phyloP scores from a whole-genome alignment of 2,888 invertebrate species.

The Pollenia amentaria region DNA sequence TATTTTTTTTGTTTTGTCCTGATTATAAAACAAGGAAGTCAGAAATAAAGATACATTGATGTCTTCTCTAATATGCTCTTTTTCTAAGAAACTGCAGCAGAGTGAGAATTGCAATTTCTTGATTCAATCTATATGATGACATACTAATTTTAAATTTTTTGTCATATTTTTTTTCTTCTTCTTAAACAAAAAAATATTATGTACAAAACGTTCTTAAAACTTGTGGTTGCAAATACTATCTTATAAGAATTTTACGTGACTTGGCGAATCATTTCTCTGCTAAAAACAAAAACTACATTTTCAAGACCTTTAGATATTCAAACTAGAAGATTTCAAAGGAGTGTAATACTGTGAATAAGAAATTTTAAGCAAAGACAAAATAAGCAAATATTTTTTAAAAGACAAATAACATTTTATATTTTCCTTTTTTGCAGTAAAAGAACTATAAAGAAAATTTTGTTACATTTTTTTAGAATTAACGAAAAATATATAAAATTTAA shows the following conservation, averaged over 20 bases:
- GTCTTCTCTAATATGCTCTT: not conserved
- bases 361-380: slow-evolving; percentile 10
- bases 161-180: not conserved
- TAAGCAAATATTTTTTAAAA: slow-evolving; percentile 1
- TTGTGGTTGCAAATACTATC: slow-evolving; percentile 41
- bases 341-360: not conserved
- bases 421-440: not conserved
- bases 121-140: slow-evolving; percentile 54
- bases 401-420: not conserved
- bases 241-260: slow-evolving; percentile 61
- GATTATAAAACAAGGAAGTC: not conserved
- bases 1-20: not conserved
- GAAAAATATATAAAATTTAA: not conserved
- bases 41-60: slow-evolving; percentile 1
- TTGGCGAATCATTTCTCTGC: slow-evolving; percentile 45
- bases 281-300: slow-evolving; percentile 2
- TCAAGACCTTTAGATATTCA: not conserved
- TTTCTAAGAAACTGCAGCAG: not conserved
- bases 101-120: slow-evolving; percentile 32
- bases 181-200: slow-evolving; percentile 9
- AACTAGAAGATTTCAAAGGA: not conserved
- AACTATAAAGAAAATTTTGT: slow-evolving; percentile 32
- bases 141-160: slow-evolving; percentile 54
- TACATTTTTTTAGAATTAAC: slow-evolving; percentile 29
- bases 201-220: slow-evolving; percentile 51